Evolutionary conservation across 2,113 vertebrate species (phyloP), one percentile per base, ranked within the genome.

Genomic region (Brachionichthys hirsutus): DNA sequence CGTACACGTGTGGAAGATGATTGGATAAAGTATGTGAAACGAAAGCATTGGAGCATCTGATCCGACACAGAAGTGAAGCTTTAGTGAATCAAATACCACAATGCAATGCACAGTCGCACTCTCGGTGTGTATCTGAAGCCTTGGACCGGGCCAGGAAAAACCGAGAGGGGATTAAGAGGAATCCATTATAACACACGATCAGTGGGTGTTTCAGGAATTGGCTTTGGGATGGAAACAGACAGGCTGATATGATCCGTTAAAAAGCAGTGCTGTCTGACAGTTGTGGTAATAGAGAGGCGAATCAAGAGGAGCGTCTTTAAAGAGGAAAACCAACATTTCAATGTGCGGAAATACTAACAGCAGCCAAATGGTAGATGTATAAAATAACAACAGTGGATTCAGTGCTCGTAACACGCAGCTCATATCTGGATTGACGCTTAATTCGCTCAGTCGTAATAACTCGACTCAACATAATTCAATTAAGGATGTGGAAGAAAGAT

Each of bases 141-240:
- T 43, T 54, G 43, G n/a, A n/a, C 18, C 0, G 8, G 16, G 14
- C 22, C 24, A 38, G 44, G 16, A 18, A 15, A 58, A 59, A 50
- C 1, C 0, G 12, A 15, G 56, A 30, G 35, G 17, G 6, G 20
- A 52, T 40, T 46, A 24, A 11, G 5, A 52, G 9, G 54, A 64
- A 63, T 15, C n/a, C 9, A 46, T 60, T 34, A 41, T 51, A 38
- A 50, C 22, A 36, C n/a, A 17, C 62, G 15, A 38, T 24, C 22
- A 14, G 12, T 52, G 60, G 10, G 14, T n/a, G 16, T 22, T 8
- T 30, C 2, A 48, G 22, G 22, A 54, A 43, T 16, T 50, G 46
- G 6, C 45, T 56, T 20, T 6, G 10, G 9, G 10, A 9, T 5
- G n/a, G 20, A n/a, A 60, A 41, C 49, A 47, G 10, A 19, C 0